Percentiles rank a stretch among this genome's conserved stretches.
Conservation (phyloP, 2,888 invertebrate species). For the Xestobium rufovillosum region DNA sequence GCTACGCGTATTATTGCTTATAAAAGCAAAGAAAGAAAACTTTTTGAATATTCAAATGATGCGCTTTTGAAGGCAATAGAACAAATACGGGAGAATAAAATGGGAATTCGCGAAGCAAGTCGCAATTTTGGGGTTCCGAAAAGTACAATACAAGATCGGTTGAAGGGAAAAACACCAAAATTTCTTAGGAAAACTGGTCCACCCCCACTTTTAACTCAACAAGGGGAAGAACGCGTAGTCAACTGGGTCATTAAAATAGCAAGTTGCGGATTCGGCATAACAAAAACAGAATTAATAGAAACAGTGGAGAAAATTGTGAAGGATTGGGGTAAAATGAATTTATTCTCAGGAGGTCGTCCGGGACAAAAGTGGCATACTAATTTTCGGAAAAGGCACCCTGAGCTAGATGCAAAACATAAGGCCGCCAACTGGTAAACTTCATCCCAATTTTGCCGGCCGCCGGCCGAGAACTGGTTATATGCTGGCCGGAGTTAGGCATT, state of each 20-base stretch:
- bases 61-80: constrained; percentile 8
- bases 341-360: constrained; percentile 19
- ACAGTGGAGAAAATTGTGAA: constrained; percentile 23
- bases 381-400: too few species aligned
- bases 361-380: constrained; percentile 28
- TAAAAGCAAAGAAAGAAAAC: too few species aligned
- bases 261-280: constrained; percentile 29
- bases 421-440: too few species aligned
- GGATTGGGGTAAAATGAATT: constrained; percentile 5
- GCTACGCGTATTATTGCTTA: too few species aligned
- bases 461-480: too few species aligned
- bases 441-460: too few species aligned
- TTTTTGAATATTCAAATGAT: constrained; percentile 15
- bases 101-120: constrained; percentile 13
- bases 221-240: constrained; percentile 26
- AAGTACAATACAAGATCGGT: constrained; percentile 15
- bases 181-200: constrained; percentile 25
- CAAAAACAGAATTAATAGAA: constrained; percentile 25
- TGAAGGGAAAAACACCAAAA: constrained; percentile 20
- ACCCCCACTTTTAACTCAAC: constrained; percentile 22
- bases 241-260: constrained; percentile 24
- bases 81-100: constrained; percentile 11
- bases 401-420: too few species aligned
- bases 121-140: constrained; percentile 15
- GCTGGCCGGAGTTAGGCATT: too few species aligned